phyloP scores from a whole-genome alignment of 2,113 vertebrate genomes.

The Heptranchias perlo region DNA sequence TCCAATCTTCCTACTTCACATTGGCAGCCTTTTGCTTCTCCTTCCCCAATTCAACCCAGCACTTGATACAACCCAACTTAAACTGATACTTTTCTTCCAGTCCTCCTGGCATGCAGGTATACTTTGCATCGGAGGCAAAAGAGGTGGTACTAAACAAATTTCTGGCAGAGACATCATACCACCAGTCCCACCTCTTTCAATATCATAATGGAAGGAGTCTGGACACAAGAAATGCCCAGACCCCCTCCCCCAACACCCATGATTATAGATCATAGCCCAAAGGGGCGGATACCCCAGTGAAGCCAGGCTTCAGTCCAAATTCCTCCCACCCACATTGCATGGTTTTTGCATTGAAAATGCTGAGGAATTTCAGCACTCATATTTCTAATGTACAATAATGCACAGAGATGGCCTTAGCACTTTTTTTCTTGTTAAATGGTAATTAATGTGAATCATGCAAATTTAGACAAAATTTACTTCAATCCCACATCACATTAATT shows the following conservation, averaged over 20 bases:
- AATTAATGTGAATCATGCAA: background rate
- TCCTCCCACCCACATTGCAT: background rate
- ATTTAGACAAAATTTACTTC: background rate
- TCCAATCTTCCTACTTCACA: background rate
- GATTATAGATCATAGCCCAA: background rate
- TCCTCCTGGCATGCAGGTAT: background rate
- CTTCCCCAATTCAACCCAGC: too few relatives aligned
- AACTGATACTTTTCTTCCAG: background rate
- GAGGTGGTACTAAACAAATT: background rate
- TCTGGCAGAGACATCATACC: background rate
- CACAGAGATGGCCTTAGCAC: background rate
- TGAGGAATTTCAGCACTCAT: background rate
- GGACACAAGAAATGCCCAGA: background rate
- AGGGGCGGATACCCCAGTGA: background rate
- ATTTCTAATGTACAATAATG: background rate
- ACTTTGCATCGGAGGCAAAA: background rate
- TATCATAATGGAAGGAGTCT: background rate
- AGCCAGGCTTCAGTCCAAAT: background rate
- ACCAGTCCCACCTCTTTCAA: background rate
- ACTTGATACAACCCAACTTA: background rate
- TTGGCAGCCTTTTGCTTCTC: background rate
- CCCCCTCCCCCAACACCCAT: too few relatives aligned
- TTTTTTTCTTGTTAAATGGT: background rate
- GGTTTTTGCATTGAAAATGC: background rate
- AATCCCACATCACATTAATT: background rate